Percentiles rank a stretch among this genome's conserved stretches.
Evolutionary conservation across 2,888 invertebrate genomes (phyloP).

Genomic region (Noctua pronuba): DNA sequence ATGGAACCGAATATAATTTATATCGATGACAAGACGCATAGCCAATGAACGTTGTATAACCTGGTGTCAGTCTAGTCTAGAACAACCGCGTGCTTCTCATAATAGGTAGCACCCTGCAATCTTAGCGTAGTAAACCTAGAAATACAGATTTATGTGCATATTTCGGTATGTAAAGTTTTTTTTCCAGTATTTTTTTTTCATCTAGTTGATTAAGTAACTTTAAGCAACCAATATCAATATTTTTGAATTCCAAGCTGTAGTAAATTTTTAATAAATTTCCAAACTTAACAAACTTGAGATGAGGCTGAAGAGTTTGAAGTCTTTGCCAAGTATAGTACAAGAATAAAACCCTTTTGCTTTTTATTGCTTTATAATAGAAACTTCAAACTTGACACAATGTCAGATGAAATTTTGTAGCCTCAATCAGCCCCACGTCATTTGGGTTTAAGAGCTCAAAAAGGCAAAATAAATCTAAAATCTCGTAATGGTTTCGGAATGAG

Average conservation of each 20-base stretch:
- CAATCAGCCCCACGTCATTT: not conserved
- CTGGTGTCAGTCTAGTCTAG: slow-evolving; percentile 36
- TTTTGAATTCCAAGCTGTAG: not conserved
- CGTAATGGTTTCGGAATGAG: not conserved
- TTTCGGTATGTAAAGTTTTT: not conserved
- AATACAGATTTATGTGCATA: slow-evolving; percentile 33
- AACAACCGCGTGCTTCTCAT: slow-evolving; percentile 35
- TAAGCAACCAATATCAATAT: not conserved
- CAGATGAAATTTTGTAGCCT: not conserved
- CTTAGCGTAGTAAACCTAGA: not conserved
- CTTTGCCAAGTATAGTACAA: not conserved
- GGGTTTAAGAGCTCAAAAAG: not conserved
- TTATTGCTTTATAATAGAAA: not conserved
- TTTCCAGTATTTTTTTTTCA: not conserved
- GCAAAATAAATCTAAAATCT: not conserved
- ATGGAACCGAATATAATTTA: slow-evolving; percentile 77
- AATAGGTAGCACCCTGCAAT: slow-evolving; percentile 11
- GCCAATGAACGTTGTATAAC: slow-evolving; percentile 59
- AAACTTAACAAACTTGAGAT: not conserved
- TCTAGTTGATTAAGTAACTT: too few relatives aligned
- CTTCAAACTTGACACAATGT: not conserved
- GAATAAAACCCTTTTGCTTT: not conserved
- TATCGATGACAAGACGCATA: slow-evolving; percentile 77
- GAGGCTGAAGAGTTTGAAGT: not conserved
- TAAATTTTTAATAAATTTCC: not conserved